phyloP scores from a whole-genome alignment of 2,113 vertebrate species.

The Scomber colias region DNA sequence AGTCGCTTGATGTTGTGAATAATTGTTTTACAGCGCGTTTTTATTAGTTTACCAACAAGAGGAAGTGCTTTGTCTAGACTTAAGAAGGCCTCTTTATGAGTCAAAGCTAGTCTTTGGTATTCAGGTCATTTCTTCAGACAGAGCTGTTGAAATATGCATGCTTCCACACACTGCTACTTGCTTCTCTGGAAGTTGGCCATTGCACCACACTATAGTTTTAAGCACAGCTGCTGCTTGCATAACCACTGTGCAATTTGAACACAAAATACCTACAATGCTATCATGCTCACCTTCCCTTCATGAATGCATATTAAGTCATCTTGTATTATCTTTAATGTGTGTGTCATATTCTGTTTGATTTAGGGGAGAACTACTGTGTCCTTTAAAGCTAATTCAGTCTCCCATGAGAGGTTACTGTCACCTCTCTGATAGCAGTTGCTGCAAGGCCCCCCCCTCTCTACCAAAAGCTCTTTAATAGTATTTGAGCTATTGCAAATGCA shows the following conservation, averaged over 20 bases:
- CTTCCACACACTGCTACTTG: slow-evolving; percentile 65
- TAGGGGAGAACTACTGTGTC: slow-evolving; percentile 30
- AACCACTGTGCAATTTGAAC: slow-evolving; percentile 58
- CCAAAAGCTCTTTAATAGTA: slow-evolving; percentile 67
- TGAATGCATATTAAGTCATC: slow-evolving; percentile 34
- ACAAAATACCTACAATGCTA: slow-evolving; percentile 58
- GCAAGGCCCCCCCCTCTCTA: neutral
- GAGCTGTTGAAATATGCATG: slow-evolving; percentile 70
- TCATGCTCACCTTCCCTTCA: slow-evolving; percentile 40
- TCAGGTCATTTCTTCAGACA: slow-evolving; percentile 76
- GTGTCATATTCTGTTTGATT: slow-evolving; percentile 31
- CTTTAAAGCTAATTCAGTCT: slow-evolving; percentile 38
- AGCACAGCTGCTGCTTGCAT: slow-evolving; percentile 70
- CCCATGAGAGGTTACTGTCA: slow-evolving; percentile 50
- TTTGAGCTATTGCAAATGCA: slow-evolving; percentile 78
- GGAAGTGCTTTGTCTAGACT: slow-evolving; percentile 87
- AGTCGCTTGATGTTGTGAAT: slow-evolving; percentile 81
- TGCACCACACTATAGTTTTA: slow-evolving; percentile 55
- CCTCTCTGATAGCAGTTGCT: slow-evolving; percentile 43
- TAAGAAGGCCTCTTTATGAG: slow-evolving; percentile 79
- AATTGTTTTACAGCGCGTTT: slow-evolving; percentile 82
- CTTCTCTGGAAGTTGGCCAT: slow-evolving; percentile 63
- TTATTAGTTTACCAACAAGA: slow-evolving; percentile 86
- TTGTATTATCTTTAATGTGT: slow-evolving; percentile 13
- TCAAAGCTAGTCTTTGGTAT: slow-evolving; percentile 78